Evolutionary conservation across 2,797 vertebrate genomes (phyloP), one percentile per base, ranked within the genome.

Genomic region (Gambusia yucatana): DNA sequence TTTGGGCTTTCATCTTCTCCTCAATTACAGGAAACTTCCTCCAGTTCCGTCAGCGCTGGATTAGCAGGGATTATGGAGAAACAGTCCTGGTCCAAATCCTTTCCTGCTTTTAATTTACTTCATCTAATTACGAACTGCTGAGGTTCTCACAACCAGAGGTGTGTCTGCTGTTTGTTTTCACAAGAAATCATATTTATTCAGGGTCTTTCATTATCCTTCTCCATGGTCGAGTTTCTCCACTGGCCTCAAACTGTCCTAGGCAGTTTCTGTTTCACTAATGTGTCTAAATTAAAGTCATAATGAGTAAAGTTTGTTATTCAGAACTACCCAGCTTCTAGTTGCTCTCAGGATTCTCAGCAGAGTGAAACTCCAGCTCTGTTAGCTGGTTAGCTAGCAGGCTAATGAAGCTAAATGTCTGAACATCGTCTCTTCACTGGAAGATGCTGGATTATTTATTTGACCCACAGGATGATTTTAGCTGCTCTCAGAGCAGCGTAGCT

Each of bases 1-100:
- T 86, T 86, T 88, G 81, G 88, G 88, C 91, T 94, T 93, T 92
- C 90, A 95, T 94, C 91, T 82, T 93, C 89, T 82, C 80, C 81
- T 92, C 87, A 92, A 89, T 95, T 94, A 93, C 88, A 89, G 63
- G 89, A 88, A 92, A 92, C 88, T 91, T 89, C 91, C 82, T 81
- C 44, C 79, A 89, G 89, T 88, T 92, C 30, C 91, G 89, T 93
- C 93, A 83, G 86, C 82, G 79, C 91, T 84, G 91, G 90, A 95
- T 95, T 95, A 94, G 79, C 77, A 72, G 82, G 91, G 91, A 92
- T 94, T 93, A 92, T 77, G 77, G 76, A 82, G 88, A 86, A 92
- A 89, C 84, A 83, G 81, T 81, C 79, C 80, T 88, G 85, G 92
- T 88, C 88, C 77, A 92, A 91, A 93, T 93, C 89, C 87, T 88